Conservation (phyloP, 2,797 vertebrate species). For the Scleropages formosus region DNA sequence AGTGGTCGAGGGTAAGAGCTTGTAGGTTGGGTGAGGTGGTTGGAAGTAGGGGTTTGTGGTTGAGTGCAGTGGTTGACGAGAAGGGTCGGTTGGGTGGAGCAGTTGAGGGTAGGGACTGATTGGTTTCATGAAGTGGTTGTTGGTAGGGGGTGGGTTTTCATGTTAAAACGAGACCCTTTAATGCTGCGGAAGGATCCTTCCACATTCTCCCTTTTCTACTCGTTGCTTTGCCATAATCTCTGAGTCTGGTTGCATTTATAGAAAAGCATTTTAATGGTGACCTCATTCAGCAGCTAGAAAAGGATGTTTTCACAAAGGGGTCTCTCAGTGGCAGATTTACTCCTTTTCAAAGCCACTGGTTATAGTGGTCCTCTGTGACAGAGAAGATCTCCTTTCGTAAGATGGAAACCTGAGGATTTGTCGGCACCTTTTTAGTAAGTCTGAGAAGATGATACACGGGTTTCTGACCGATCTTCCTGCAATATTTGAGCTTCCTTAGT, state of each 20-base stretch:
- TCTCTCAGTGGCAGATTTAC: constrained; percentile 29
- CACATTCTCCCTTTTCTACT: not conserved
- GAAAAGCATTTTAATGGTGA: constrained; percentile 7
- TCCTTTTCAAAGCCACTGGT: constrained; percentile 23
- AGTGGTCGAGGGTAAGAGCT: too few species aligned
- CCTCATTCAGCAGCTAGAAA: constrained; percentile 25
- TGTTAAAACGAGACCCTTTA: not conserved
- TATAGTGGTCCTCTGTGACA: constrained; percentile 22
- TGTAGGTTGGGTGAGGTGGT: too few species aligned
- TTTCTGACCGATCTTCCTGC: not conserved
- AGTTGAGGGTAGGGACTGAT: too few species aligned
- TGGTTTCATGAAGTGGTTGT: too few species aligned
- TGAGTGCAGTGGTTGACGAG: too few species aligned
- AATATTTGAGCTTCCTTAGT: constrained; percentile 6
- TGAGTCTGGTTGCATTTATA: not conserved
- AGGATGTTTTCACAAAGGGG: constrained; percentile 14
- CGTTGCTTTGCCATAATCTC: constrained; percentile 8
- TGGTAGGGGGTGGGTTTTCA: not conserved
- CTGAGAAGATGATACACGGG: not conserved
- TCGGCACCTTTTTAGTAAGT: not conserved
- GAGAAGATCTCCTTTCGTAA: constrained; percentile 1
- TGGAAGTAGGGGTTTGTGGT: too few species aligned
- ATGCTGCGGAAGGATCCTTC: not conserved
- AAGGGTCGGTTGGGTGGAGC: too few species aligned
- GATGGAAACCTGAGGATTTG: not conserved